Evolutionary conservation across 2,888 invertebrate species (phyloP).

Genomic region (Volucella inanis): DNA sequence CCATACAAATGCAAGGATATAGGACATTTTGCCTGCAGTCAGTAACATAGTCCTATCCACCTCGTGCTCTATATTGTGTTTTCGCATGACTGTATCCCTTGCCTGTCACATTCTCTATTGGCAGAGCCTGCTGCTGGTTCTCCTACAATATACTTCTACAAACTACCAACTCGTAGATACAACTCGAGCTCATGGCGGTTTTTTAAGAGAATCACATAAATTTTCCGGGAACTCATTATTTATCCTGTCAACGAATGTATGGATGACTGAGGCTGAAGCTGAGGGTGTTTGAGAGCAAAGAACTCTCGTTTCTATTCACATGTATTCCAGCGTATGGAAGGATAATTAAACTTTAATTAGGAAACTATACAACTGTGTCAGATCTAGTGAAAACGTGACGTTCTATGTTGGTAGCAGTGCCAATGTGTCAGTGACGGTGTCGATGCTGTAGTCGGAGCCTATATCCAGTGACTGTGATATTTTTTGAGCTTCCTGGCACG

Average conservation of each 20-base stretch:
- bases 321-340: conserved; percentile 68
- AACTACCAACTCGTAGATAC: neutral
- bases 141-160: neutral
- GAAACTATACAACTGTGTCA: conserved; percentile 74
- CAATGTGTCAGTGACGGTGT: neutral
- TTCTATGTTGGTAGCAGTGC: neutral
- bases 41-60: conserved; percentile 59
- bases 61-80: conserved; percentile 61
- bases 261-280: conserved; percentile 72
- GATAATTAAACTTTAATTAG: conserved; percentile 75
- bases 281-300: conserved; percentile 71
- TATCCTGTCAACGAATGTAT: conserved; percentile 74
- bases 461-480: conserved; percentile 33
- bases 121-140: conserved; percentile 5
- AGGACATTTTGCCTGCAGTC: conserved; percentile 66
- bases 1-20: conserved; percentile 29
- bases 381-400: conserved; percentile 70
- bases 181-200: conserved; percentile 55
- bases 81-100: neutral
- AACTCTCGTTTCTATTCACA: conserved; percentile 68
- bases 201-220: conserved; percentile 70
- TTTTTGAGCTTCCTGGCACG: conserved; percentile 42
- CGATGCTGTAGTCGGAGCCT: neutral
- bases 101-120: neutral
- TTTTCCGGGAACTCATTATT: conserved; percentile 74